These are phyloP conservation scores for Cladopsammia gracilis DNA, from an alignment of 64 coral and sea anemone species.

Conservation along the genomic window DNA sequence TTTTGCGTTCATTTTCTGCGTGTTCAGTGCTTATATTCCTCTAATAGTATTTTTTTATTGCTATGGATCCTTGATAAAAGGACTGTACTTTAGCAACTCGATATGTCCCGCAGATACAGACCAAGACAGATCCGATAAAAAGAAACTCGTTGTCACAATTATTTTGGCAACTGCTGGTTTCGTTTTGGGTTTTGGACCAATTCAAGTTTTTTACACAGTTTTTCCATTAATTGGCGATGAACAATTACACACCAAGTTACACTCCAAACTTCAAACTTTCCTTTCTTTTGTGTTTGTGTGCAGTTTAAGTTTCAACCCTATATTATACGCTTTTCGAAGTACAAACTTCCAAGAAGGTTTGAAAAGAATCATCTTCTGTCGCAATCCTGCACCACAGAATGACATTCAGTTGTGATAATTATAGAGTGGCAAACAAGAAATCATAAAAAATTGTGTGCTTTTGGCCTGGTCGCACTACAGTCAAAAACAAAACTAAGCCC, in stretches of 20 bases:
- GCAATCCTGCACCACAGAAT: no score
- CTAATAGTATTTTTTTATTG: constrained; percentile 19
- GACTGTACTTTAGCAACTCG: constrained; percentile 39
- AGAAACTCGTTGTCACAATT: constrained; percentile 1
- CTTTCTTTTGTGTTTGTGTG: background rate
- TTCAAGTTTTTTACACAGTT: background rate
- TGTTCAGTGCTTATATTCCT: constrained; percentile 3
- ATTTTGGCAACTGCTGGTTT: background rate
- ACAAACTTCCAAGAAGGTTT: background rate
- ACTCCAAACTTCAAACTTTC: no score
- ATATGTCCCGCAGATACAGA: background rate
- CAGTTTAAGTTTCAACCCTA: background rate
- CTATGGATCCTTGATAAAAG: constrained; percentile 48
- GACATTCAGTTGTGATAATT: no score
- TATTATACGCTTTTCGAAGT: background rate
- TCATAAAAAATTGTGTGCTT: no score
- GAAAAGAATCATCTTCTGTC: background rate
- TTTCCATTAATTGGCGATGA: no score
- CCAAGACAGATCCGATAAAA: constrained; percentile 28
- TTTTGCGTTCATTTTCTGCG: background rate
- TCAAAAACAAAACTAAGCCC: no score
- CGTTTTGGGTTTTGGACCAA: background rate
- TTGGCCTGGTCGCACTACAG: no score
- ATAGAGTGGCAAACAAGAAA: no score
- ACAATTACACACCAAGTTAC: no score